Conservation (phyloP, 2,797 vertebrate genomes). For the Miichthys miiuy region DNA sequence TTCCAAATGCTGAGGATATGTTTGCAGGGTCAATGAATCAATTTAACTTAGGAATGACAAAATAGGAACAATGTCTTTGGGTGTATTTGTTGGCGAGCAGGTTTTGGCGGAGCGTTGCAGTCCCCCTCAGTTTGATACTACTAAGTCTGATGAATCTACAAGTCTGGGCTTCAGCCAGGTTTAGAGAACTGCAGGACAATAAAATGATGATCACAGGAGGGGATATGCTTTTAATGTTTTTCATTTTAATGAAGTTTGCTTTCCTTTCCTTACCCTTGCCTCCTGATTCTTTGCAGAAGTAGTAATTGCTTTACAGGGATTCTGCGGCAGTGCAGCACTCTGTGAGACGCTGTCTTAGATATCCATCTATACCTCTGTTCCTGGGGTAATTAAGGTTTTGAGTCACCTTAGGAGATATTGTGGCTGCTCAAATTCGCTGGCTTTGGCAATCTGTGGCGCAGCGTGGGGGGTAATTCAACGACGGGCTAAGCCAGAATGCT, state of each 20-base stretch:
- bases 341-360: slow-evolving; percentile 62
- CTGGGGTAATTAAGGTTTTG: slow-evolving; percentile 72
- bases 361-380: slow-evolving; percentile 64
- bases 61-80: slow-evolving; percentile 36
- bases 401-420: slow-evolving; percentile 70
- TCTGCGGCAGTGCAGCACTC: slow-evolving; percentile 38
- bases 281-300: slow-evolving; percentile 58
- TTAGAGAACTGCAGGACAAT: slow-evolving; percentile 51
- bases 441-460: slow-evolving; percentile 52
- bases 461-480: slow-evolving; percentile 52
- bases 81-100: slow-evolving; percentile 26
- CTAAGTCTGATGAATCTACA: slow-evolving; percentile 35
- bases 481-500: slow-evolving; percentile 26
- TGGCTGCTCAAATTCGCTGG: slow-evolving; percentile 58
- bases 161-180: slow-evolving; percentile 62
- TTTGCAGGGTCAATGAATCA: slow-evolving; percentile 54
- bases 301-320: slow-evolving; percentile 69
- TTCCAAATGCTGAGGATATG: slow-evolving; percentile 47
- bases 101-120: slow-evolving; percentile 47
- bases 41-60: slow-evolving; percentile 51
- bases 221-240: slow-evolving; percentile 65
- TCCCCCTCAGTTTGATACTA: slow-evolving; percentile 41
- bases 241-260: slow-evolving; percentile 70
- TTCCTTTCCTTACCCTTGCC: slow-evolving; percentile 59
- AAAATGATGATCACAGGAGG: slow-evolving; percentile 59